Percentiles rank a stretch among this genome's conserved stretches.
phyloP scores from a whole-genome alignment of 2,888 invertebrate genomes.

The Hirtodrosophila confusa region DNA sequence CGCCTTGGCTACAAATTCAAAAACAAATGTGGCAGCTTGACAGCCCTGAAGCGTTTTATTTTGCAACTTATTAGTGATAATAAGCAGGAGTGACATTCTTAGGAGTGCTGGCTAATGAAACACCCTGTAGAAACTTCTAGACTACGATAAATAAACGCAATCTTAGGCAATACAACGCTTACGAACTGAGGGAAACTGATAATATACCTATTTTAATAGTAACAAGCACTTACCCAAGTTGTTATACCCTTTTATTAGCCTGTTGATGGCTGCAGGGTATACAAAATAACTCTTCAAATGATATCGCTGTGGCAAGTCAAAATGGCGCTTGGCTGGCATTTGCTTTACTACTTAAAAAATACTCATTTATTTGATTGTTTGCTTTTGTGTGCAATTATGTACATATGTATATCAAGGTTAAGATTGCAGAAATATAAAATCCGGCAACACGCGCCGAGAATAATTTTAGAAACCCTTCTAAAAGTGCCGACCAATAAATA shows the following conservation, averaged over 20 bases:
- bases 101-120: background rate
- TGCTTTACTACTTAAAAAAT: constrained; percentile 25
- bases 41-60: constrained; percentile 7
- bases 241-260: background rate
- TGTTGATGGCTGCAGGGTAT: constrained; percentile 1
- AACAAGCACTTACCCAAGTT: no score
- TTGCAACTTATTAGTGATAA: constrained; percentile 12
- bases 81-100: background rate
- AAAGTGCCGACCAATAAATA: background rate
- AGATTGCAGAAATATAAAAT: constrained; percentile 46
- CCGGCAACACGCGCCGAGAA: constrained; percentile 30
- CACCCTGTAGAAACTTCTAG: constrained; percentile 3
- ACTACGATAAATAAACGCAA: no score
- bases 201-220: no score
- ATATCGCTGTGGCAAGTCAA: constrained; percentile 15
- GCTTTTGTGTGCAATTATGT: constrained; percentile 53
- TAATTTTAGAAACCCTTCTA: constrained; percentile 2
- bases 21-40: background rate
- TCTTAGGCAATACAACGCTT: no score
- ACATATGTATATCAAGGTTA: constrained; percentile 66
- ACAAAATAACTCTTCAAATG: constrained; percentile 6
- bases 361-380: constrained; percentile 53
- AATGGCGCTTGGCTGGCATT: constrained; percentile 25
- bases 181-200: no score
- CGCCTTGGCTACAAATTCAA: background rate